These are phyloP conservation scores for Luscinia luscinia DNA, from an alignment of 2,797 vertebrate genomes.

Conservation along the genomic window DNA sequence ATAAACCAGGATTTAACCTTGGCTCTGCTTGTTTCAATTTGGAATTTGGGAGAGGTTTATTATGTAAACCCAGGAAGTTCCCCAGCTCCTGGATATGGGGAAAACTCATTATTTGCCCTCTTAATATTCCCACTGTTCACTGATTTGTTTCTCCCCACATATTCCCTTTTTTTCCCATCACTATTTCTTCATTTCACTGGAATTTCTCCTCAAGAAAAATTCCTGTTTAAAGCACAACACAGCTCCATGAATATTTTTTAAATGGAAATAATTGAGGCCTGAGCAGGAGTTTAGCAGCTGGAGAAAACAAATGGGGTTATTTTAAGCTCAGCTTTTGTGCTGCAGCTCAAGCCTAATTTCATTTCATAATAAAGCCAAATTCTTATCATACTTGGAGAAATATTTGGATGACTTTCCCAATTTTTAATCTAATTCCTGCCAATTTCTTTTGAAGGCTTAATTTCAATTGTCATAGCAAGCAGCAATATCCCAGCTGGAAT, in stretches of 20 bases:
- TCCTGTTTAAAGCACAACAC: background rate
- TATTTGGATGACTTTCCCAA: background rate
- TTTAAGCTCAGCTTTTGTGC: background rate
- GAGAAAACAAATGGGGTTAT: background rate
- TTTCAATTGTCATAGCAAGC: background rate
- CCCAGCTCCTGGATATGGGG: background rate
- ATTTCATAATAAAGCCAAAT: background rate
- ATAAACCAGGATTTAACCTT: background rate
- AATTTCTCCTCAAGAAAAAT: background rate
- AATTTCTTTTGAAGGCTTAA: background rate
- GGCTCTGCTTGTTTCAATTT: rapidly evolving
- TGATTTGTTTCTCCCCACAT: background rate
- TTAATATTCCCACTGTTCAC: rapidly evolving
- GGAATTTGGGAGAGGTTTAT: background rate
- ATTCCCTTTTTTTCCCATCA: background rate
- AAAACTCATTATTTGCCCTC: background rate
- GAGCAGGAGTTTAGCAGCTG: background rate
- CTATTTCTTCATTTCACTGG: background rate
- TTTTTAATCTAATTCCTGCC: background rate
- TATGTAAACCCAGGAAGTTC: background rate
- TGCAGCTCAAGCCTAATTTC: background rate
- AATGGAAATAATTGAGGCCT: background rate
- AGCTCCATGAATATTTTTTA: background rate
- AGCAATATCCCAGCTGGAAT: background rate
- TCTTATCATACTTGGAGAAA: background rate